A percentile compares a stretch with the other conserved stretches of the same genome.
phyloP scores from a whole-genome alignment of 1,140 invertebrate species.

The Colletes latitarsis region DNA sequence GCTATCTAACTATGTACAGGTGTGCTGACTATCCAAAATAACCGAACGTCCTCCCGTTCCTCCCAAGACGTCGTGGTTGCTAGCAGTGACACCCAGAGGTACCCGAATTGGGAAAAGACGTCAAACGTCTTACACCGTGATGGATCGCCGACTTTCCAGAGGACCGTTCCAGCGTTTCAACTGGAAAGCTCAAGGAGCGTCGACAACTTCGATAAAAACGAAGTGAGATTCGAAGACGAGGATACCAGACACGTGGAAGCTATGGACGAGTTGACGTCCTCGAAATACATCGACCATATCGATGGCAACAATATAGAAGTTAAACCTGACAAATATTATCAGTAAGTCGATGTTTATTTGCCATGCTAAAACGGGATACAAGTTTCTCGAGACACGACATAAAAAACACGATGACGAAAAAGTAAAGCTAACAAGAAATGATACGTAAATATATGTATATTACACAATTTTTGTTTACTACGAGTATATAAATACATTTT shows the following conservation, averaged over 20 bases:
- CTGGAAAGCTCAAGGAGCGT: conserved; percentile 74
- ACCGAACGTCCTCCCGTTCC: conserved; percentile 68
- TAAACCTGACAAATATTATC: conserved; percentile 75
- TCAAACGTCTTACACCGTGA: conserved; percentile 46
- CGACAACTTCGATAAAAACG: conserved; percentile 42
- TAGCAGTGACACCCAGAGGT: conserved; percentile 67
- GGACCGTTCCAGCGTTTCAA: conserved; percentile 64
- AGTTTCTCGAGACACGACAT: no score
- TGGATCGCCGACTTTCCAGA: conserved; percentile 63
- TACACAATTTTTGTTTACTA: no score
- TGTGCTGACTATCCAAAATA: conserved; percentile 72
- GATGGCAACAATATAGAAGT: conserved; percentile 79
- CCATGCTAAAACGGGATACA: no score
- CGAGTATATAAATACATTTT: no score
- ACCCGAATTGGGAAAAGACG: conserved; percentile 69
- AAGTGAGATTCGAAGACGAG: conserved; percentile 33
- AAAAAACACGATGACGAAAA: no score
- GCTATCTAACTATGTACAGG: conserved; percentile 41
- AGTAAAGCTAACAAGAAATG: no score
- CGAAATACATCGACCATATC: conserved; percentile 75
- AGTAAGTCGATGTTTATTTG: conserved; percentile 58
- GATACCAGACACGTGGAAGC: conserved; percentile 38
- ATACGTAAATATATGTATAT: no score
- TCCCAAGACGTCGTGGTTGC: conserved; percentile 67
- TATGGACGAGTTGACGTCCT: conserved; percentile 67